Evolutionary conservation across 2,888 invertebrate species (phyloP).

Genomic region (Stenichneumon culpator): DNA sequence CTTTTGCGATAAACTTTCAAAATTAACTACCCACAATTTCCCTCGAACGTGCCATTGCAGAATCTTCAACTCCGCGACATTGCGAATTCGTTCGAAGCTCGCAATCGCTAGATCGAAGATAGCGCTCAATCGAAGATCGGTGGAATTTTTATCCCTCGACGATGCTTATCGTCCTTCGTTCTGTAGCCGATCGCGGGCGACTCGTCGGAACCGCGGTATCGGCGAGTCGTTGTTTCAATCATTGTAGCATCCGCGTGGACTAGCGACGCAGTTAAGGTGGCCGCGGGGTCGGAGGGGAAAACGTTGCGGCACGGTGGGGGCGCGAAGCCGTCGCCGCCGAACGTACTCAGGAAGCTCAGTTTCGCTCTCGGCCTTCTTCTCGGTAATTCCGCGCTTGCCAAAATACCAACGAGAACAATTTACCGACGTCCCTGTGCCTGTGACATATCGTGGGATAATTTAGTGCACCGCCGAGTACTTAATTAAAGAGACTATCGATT

Average conservation of each 20-base stretch:
- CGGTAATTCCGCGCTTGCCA: slow-evolving; percentile 64
- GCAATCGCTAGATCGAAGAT: not conserved
- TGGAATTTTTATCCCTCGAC: slow-evolving; percentile 2
- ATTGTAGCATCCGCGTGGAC: slow-evolving; percentile 34
- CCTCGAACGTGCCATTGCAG: no score
- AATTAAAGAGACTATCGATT: slow-evolving; percentile 50
- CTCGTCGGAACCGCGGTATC: slow-evolving; percentile 29
- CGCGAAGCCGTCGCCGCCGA: slow-evolving; percentile 13
- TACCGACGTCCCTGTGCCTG: not conserved
- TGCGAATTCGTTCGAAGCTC: not conserved
- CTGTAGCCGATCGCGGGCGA: slow-evolving; percentile 21
- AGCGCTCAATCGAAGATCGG: not conserved
- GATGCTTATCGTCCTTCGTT: slow-evolving; percentile 27
- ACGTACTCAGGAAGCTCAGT: slow-evolving; percentile 68
- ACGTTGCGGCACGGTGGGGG: slow-evolving; percentile 41
- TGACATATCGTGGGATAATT: slow-evolving; percentile 19
- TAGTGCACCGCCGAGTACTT: slow-evolving; percentile 57
- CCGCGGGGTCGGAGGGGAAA: slow-evolving; percentile 45
- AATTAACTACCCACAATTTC: no score
- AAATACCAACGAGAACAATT: slow-evolving; percentile 40
- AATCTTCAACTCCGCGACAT: not conserved
- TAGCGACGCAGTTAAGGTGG: slow-evolving; percentile 32
- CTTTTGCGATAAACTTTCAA: no score
- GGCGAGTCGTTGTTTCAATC: slow-evolving; percentile 1
- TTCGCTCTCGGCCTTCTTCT: slow-evolving; percentile 69